Conservation (phyloP, 2,888 invertebrate species). For the Galeopsomyia nigrocyanea region DNA sequence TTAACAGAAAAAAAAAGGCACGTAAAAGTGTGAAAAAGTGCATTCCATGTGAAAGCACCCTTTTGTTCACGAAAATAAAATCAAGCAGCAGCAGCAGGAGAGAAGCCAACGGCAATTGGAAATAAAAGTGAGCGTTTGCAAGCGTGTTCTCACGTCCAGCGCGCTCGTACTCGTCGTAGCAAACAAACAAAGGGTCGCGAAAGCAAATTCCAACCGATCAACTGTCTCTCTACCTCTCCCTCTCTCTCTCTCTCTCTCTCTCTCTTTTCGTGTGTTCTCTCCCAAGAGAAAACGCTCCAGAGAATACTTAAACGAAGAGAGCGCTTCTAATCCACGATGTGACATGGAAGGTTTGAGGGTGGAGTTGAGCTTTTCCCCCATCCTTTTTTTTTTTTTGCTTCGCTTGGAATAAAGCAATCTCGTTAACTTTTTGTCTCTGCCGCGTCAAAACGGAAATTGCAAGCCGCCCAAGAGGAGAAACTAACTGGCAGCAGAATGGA, state of each 20-base stretch:
- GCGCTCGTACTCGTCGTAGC: no score
- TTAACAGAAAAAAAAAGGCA: no score
- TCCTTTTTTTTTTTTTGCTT: not conserved
- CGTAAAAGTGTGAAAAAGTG: no score
- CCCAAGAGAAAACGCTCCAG: conserved; percentile 3
- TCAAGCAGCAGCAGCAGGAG: no score
- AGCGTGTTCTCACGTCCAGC: no score
- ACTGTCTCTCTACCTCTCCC: conserved; percentile 2
- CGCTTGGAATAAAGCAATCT: conserved; percentile 46
- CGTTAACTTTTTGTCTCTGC: conserved; percentile 45
- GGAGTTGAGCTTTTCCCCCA: not conserved
- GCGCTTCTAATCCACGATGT: conserved; percentile 32
- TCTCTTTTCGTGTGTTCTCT: not conserved
- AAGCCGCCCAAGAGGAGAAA: not conserved
- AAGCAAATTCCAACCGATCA: conserved; percentile 17
- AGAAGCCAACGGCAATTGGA: no score
- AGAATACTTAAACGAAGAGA: conserved; percentile 18
- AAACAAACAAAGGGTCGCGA: not conserved
- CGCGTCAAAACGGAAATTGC: conserved; percentile 46
- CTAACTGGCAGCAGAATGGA: not conserved
- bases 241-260: not conserved
- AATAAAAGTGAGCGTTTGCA: no score
- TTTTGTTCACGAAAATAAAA: no score
- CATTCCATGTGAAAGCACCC: no score
- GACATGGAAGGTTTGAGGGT: conserved; percentile 3